Percentiles rank a stretch among this genome's conserved stretches.
Conservation (phyloP, 2,888 invertebrate species). For the Eupithecia tripunctaria region DNA sequence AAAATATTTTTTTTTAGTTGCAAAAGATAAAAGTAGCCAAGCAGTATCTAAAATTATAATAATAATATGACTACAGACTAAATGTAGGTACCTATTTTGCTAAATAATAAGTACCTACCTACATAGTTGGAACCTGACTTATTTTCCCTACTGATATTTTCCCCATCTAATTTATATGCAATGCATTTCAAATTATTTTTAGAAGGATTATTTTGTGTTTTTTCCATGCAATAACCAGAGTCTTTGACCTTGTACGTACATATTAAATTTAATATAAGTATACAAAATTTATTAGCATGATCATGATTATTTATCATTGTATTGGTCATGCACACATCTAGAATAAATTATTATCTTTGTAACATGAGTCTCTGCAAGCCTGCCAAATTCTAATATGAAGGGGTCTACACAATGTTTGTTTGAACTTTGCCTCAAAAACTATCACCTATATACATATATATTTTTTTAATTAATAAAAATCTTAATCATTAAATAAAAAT, state of each 20-base stretch:
- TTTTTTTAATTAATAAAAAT: no score
- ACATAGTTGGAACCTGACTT: not conserved
- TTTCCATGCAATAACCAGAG: not conserved
- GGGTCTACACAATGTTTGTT: no score
- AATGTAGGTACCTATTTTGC: not conserved
- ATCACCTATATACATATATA: no score
- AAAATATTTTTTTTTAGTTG: not conserved
- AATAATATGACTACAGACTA: not conserved
- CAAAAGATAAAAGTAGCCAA: not conserved
- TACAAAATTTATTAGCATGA: conserved; percentile 35
- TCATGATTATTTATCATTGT: conserved; percentile 42
- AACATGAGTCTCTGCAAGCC: not conserved
- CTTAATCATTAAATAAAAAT: no score
- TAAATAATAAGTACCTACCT: not conserved
- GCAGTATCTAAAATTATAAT: not conserved
- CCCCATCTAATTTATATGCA: not conserved
- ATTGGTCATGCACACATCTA: conserved; percentile 39
- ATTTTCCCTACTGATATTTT: not conserved
- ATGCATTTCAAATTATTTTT: not conserved
- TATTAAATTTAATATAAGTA: conserved; percentile 8
- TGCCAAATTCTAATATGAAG: not conserved
- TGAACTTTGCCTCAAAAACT: no score
- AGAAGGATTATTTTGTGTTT: not conserved
- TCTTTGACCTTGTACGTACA: conserved; percentile 20
- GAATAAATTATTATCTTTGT: not conserved